Evolutionary conservation across 2,888 invertebrate genomes (phyloP), one percentile per base, ranked within the genome.

Genomic region (Sesia apiformis): DNA sequence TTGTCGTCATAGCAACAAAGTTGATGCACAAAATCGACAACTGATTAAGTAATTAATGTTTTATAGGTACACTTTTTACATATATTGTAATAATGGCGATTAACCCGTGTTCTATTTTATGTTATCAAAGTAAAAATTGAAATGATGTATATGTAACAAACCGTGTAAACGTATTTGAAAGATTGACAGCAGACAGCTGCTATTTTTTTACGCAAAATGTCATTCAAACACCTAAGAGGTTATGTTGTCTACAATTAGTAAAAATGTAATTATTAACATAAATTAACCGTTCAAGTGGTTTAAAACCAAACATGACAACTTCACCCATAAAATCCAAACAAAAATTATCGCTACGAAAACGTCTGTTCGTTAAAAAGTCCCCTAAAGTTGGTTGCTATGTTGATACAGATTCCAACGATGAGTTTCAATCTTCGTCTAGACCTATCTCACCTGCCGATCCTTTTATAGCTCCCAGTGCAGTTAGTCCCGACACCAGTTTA

Each of bases 311-410:
- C 63, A 89, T 89, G 88, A 84, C 84, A 72, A 88, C 89, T 66
- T 89, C 89, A 66, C 89, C 89, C 57, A 85, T 81, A 56, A 85
- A 82, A 72, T 63, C 80, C 63, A 89, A 90, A 70, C 89, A 90
- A 65, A 90, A 90, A 66, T 72, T 90, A 59, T 90, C 90, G 58
- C 70, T 90, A 63, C 81, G 90, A 43, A 90, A 90, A 67, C 80
- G 90, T 52, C 64, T 90, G 57, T 86, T 90, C 63, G 90, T 89
- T 55, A 90, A 89, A 68, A 90, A 90, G 65, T 90, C 90, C 4
- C 89, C 90, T 42, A 89, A 87, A 83, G 90, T 90, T 64, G 90
- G 90, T 57, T 90, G 90, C 72, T 84, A 82, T 76, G 82, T 88
- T 58, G 89, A 90, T 69, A 79, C 85, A 54, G 89, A 88, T 71